A percentile compares a stretch with the other conserved stretches of the same genome.
Evolutionary conservation across 2,888 invertebrate species (phyloP).

Genomic region (Papilio protenor): DNA sequence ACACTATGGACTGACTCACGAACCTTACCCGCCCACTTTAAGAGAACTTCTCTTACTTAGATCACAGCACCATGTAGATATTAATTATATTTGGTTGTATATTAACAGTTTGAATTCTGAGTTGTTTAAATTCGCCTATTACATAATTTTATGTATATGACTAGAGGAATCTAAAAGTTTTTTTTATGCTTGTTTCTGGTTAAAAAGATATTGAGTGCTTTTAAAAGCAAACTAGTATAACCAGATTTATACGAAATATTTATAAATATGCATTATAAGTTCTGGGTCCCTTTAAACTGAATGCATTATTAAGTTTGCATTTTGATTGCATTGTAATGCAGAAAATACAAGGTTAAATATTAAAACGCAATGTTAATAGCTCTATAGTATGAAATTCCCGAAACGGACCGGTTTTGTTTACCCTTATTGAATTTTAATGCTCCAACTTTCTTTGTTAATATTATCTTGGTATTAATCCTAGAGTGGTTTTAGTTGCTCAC

Average conservation of each 20-base stretch:
- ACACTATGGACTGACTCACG: conserved; percentile 76
- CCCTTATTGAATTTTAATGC: conserved; percentile 47
- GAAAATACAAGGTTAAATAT: conserved; percentile 73
- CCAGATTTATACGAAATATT: neutral
- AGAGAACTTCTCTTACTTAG: neutral
- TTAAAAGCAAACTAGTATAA: conserved; percentile 18
- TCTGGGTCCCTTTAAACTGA: conserved; percentile 10
- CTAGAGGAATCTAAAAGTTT: neutral
- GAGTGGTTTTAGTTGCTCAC: conserved; percentile 1
- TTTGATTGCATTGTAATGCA: conserved; percentile 72
- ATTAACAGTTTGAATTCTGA: neutral
- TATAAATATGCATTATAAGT: neutral
- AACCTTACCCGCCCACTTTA: conserved; percentile 75
- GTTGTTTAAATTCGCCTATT: too few relatives aligned
- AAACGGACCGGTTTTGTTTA: conserved; percentile 63
- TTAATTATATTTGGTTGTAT: neutral
- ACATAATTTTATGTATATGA: neutral
- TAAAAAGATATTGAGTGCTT: neutral
- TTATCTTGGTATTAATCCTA: conserved; percentile 34
- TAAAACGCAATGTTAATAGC: conserved; percentile 77
- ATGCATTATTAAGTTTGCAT: conserved; percentile 21
- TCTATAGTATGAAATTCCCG: conserved; percentile 58
- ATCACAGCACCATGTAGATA: neutral
- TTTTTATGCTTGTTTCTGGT: neutral
- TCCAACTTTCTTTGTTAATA: conserved; percentile 41